Evolutionary conservation across 2,113 vertebrate species (phyloP).

Genomic region (Gavia stellata): DNA sequence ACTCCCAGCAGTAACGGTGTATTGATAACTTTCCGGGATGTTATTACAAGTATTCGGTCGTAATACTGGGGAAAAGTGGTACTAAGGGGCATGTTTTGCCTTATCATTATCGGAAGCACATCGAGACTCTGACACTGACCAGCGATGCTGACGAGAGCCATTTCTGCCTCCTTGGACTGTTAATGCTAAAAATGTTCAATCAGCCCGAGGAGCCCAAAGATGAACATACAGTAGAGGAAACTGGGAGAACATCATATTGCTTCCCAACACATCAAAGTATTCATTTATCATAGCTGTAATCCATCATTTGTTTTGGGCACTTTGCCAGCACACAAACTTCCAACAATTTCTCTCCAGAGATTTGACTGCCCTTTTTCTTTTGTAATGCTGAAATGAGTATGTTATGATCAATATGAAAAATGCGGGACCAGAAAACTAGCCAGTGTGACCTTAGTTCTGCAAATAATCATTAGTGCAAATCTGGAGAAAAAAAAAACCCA

Average conservation of each 20-base stretch:
- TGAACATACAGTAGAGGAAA: background rate
- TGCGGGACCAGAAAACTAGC: background rate
- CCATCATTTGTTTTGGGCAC: background rate
- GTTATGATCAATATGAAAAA: slow-evolving; percentile 41
- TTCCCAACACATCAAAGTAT: background rate
- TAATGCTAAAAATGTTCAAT: background rate
- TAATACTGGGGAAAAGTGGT: background rate
- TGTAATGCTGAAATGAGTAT: slow-evolving; percentile 25
- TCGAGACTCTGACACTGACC: background rate
- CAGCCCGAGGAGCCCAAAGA: background rate
- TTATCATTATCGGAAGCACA: background rate
- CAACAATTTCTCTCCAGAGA: background rate
- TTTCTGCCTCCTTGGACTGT: background rate
- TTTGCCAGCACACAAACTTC: background rate
- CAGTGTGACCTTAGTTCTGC: slow-evolving; percentile 40
- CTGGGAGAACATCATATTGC: background rate
- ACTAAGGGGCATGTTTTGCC: background rate
- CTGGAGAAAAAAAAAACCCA: background rate
- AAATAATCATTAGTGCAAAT: slow-evolving; percentile 46
- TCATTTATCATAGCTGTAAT: background rate
- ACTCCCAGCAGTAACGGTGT: background rate
- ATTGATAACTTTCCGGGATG: background rate
- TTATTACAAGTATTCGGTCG: background rate
- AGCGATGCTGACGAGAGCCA: background rate
- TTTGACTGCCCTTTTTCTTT: slow-evolving; percentile 5